Percentiles rank a stretch among this genome's conserved stretches.
These are phyloP conservation scores for Poecilia wingei DNA, from an alignment of 2,797 vertebrate genomes.

Conservation along the genomic window DNA sequence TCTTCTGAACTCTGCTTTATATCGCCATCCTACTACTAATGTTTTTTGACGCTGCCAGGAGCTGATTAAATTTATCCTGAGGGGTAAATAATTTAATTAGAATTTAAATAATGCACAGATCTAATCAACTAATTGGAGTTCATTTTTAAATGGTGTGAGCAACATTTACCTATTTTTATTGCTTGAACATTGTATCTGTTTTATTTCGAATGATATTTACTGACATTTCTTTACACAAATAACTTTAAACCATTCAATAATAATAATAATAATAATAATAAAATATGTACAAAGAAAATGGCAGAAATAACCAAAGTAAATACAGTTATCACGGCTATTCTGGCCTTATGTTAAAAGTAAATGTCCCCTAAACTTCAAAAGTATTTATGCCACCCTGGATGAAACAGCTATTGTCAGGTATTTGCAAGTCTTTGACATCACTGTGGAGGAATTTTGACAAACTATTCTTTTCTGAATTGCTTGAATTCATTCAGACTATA, in stretches of 20 bases:
- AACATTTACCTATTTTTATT: not conserved
- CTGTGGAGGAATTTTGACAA: too few relatives aligned
- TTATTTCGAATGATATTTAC: not conserved
- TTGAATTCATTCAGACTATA: too few relatives aligned
- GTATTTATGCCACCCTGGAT: too few relatives aligned
- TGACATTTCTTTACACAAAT: not conserved
- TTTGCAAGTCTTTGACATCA: too few relatives aligned
- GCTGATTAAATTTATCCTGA: not conserved
- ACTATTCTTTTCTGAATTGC: too few relatives aligned
- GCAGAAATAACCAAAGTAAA: too few relatives aligned
- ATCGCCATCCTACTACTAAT: not conserved
- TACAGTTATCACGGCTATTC: too few relatives aligned
- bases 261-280: not conserved
- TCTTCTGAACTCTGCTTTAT: not conserved
- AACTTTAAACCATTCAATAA: not conserved
- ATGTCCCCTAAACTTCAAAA: too few relatives aligned
- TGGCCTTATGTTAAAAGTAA: too few relatives aligned
- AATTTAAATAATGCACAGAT: not conserved
- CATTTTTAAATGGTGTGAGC: not conserved
- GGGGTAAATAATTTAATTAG: not conserved
- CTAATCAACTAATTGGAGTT: not conserved
- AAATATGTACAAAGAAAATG: too few relatives aligned
- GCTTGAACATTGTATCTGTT: not conserved
- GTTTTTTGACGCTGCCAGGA: constrained; percentile 22
- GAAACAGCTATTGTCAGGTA: too few relatives aligned